Evolutionary conservation across 2,888 invertebrate species (phyloP).

Genomic region (Yponomeuta cagnagella): DNA sequence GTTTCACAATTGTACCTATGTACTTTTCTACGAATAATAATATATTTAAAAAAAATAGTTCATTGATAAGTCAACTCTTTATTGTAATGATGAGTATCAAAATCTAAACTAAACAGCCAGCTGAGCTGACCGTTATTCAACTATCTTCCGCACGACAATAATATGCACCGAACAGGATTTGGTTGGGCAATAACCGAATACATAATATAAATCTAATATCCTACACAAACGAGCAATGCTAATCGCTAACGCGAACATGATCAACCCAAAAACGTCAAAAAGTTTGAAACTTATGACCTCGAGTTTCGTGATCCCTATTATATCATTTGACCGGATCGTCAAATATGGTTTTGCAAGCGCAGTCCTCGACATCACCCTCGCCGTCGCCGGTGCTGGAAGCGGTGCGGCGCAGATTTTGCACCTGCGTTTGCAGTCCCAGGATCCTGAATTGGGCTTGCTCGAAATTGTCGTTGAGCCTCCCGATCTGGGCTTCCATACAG

Average conservation of each 20-base stretch:
- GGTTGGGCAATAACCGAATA: background rate
- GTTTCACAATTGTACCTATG: background rate
- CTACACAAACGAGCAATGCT: background rate
- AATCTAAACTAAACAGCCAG: background rate
- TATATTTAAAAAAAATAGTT: background rate
- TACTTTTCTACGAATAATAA: background rate
- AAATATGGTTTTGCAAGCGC: slow-evolving; percentile 56
- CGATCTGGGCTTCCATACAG: slow-evolving; percentile 82
- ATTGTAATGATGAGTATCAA: background rate
- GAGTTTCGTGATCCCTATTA: no score
- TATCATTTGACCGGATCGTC: slow-evolving; percentile 32
- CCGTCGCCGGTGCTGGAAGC: slow-evolving; percentile 49
- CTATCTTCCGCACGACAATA: background rate
- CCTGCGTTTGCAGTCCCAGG: slow-evolving; percentile 78
- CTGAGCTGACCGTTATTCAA: background rate
- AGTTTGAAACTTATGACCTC: no score
- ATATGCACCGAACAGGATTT: background rate
- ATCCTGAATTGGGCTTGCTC: slow-evolving; percentile 82
- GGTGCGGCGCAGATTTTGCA: slow-evolving; percentile 75
- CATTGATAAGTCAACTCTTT: background rate
- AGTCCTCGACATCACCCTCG: slow-evolving; percentile 39
- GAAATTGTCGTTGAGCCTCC: slow-evolving; percentile 81
- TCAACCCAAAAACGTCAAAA: background rate
- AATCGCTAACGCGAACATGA: background rate
- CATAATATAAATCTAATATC: background rate